These are phyloP conservation scores for Sebastes dallii DNA, from an alignment of 2,797 vertebrate genomes.

Conservation along the genomic window DNA sequence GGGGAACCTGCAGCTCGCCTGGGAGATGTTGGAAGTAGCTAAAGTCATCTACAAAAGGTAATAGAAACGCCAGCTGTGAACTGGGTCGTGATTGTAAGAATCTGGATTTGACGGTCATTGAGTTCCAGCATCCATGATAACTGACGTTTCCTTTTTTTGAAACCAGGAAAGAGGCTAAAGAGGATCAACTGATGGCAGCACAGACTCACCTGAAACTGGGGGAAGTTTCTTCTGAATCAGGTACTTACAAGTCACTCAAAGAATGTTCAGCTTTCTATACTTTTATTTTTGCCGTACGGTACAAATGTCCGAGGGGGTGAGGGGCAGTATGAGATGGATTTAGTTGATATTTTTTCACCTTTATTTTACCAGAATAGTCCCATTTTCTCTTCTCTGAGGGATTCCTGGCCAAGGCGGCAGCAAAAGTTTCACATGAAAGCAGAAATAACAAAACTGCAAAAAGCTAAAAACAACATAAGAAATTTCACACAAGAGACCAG, in stretches of 20 bases:
- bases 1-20: slow-evolving; percentile 95
- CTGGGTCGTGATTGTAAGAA: fast-evolving
- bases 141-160: background rate
- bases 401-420: background rate
- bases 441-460: too few species aligned
- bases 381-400: background rate
- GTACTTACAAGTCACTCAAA: slow-evolving; percentile 64
- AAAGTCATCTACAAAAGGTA: slow-evolving; percentile 98
- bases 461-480: too few species aligned
- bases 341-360: background rate
- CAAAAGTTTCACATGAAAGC: background rate
- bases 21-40: slow-evolving; percentile 98
- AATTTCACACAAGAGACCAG: too few species aligned
- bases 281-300: background rate
- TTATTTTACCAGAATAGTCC: background rate
- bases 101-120: background rate
- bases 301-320: background rate
- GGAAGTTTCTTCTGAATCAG: slow-evolving; percentile 96
- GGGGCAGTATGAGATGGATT: background rate
- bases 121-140: background rate
- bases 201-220: slow-evolving; percentile 94
- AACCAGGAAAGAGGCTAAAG: slow-evolving; percentile 88
- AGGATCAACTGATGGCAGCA: slow-evolving; percentile 92
- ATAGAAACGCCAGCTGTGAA: fast-evolving
- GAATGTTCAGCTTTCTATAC: too few species aligned